Base-by-base conservation (phyloP, 35 echinoderm and acorn worm species). In the Hemicentrotus pulcherrimus region DNA sequence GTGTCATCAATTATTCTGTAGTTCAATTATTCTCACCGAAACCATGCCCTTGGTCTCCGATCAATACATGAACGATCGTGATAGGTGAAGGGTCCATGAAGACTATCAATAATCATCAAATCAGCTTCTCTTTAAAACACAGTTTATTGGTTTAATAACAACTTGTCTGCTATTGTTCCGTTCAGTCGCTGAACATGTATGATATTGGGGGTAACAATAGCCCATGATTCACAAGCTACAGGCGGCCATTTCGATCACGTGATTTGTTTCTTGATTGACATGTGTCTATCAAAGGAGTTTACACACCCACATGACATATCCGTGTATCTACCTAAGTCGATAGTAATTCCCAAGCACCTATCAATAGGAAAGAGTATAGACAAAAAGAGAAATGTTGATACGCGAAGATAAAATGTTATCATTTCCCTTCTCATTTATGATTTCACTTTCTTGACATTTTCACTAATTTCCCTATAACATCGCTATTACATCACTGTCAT, bases 81-180 rank as follows among this genome's bases (percentile, higher is more conserved):
- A 78, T 28, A 4, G 65, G 28, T 78, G 65, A 78, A n/a, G 65
- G 65, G 65, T 78, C 1, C 35, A 41, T 41, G 65, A 78, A 78
- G 5, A 28, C 19, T 78, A 78, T 78, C 65, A 78, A 78, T 78
- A 78, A 78, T 78, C 65, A 78, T 78, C 65, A 78, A 78, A 78
- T 78, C 65, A 78, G 65, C 65, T 78, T 28, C 65, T 78, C 2
- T 78, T 78, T 78, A 22, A 78, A 78, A 78, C 22, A 78, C 65
- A 78, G 28, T 78, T n/a, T 78, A 78, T n/a, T 78, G 65, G 65
- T 78, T 78, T 78, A 78, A 78, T n/a, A 78, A 78, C 65, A n/a
- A 28, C 19, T 78, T 78, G 65, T 78, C 65, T 78, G 65, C 22
- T 78, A 78, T 78, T 78, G 24, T 78, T 78, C 28, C 65, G 65